phyloP scores from a whole-genome alignment of 2,888 invertebrate species.

The Drosophila helvetica region DNA sequence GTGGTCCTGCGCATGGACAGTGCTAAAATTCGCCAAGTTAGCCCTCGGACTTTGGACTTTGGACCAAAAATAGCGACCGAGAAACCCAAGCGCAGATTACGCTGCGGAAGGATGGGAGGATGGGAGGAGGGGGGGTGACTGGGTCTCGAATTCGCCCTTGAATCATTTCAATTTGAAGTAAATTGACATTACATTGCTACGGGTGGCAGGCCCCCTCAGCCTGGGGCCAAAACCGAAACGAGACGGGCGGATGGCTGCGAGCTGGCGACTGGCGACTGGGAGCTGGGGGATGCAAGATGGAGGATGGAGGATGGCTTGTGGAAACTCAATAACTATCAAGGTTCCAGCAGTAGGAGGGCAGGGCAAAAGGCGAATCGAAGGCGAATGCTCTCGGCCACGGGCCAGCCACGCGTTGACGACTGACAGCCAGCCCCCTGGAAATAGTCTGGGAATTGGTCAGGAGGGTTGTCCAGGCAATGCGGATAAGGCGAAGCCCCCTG shows the following conservation, averaged over 20 bases:
- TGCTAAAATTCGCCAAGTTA: constrained; percentile 35
- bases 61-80: constrained; percentile 33
- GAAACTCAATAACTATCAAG: constrained; percentile 79
- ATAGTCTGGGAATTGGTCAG: constrained; percentile 27
- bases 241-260: not conserved
- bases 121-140: not conserved
- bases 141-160: constrained; percentile 73
- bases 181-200: constrained; percentile 79
- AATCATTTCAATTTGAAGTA: constrained; percentile 80
- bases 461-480: constrained; percentile 2
- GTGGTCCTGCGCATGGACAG: constrained; percentile 50
- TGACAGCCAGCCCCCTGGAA: constrained; percentile 63
- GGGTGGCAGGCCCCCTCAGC: constrained; percentile 32
- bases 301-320: constrained; percentile 22
- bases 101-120: not conserved
- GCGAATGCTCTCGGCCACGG: constrained; percentile 59
- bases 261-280: too few species aligned
- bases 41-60: constrained; percentile 45
- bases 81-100: constrained; percentile 23
- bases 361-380: constrained; percentile 67
- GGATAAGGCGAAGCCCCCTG: not conserved
- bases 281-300: not conserved
- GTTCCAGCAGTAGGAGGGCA: constrained; percentile 53
- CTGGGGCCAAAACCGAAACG: not conserved
- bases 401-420: constrained; percentile 69